Evolutionary conservation across 64 coral and sea anemone genomes (phyloP).

Genomic region (Porites australiensis): DNA sequence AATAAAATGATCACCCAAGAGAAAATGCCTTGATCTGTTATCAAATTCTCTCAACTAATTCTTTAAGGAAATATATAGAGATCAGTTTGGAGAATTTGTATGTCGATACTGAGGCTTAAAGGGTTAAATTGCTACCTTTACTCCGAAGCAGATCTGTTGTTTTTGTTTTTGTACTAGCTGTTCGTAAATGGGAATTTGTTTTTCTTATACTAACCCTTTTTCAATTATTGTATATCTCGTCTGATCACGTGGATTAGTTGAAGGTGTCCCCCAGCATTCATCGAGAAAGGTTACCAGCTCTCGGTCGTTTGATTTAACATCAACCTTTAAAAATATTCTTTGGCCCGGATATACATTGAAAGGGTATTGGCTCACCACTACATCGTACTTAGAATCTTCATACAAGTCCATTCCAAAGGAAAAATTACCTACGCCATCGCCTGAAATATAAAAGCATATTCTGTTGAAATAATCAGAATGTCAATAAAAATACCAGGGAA

Average conservation of each 20-base stretch:
- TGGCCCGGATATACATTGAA: conserved; percentile 19
- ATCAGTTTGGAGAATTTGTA: no score
- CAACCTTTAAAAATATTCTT: conserved; percentile 56
- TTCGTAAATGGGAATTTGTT: not conserved
- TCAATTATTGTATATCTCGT: conserved; percentile 61
- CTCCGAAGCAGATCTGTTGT: no score
- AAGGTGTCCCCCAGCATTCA: conserved; percentile 70
- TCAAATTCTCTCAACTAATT: no score
- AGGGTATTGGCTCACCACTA: conserved; percentile 54
- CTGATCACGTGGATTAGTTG: conserved; percentile 38
- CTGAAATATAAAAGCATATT: not conserved
- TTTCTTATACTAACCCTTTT: conserved; percentile 42
- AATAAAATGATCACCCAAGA: no score
- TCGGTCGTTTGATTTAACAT: conserved; percentile 28
- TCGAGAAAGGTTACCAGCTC: conserved; percentile 43
- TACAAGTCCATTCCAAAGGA: conserved; percentile 79
- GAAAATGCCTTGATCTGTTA: no score
- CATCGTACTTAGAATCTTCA: conserved; percentile 44
- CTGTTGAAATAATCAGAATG: no score
- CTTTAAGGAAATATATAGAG: no score
- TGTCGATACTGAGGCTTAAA: no score
- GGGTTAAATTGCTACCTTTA: no score
- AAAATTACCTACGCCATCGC: conserved; percentile 65
- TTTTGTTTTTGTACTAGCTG: no score
- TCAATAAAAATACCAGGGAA: no score